Percentiles rank a stretch among this genome's conserved stretches.
Evolutionary conservation across 2,797 vertebrate species (phyloP).

Genomic region (Cyprinella venusta): DNA sequence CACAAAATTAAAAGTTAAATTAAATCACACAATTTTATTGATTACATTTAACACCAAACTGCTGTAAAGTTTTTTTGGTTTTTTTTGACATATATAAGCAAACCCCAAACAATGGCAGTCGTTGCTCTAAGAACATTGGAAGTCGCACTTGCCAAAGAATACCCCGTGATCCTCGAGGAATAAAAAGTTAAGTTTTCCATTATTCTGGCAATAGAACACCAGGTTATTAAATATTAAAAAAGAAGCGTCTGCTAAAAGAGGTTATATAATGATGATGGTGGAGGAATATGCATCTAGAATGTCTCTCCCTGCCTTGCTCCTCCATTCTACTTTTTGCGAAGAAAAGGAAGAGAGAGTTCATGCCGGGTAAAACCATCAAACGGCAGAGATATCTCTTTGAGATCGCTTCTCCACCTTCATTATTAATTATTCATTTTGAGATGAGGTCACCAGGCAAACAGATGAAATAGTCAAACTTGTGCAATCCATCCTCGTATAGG

Average conservation of each 20-base stretch:
- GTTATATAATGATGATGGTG: constrained; percentile 53
- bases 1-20: background rate
- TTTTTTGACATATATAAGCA: background rate
- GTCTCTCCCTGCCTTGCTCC: constrained; percentile 9
- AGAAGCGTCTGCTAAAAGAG: constrained; percentile 43
- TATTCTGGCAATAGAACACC: constrained; percentile 51
- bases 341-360: constrained; percentile 41
- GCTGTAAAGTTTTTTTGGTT: background rate
- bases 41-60: background rate
- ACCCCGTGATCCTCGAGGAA: constrained; percentile 17
- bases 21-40: too few species aligned
- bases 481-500: constrained; percentile 54
- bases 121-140: background rate
- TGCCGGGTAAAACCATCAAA: constrained; percentile 49
- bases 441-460: constrained; percentile 71
- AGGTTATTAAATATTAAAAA: constrained; percentile 59
- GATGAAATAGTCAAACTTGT: constrained; percentile 60
- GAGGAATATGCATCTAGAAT: constrained; percentile 41
- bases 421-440: constrained; percentile 71
- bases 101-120: background rate
- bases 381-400: constrained; percentile 44
- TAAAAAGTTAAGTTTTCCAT: constrained; percentile 49
- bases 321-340: constrained; percentile 32
- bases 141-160: background rate
- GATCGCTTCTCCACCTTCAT: constrained; percentile 59